These are phyloP conservation scores for Smutsia temminckii DNA, from an alignment of 2,797 vertebrate genomes.

Conservation along the genomic window DNA sequence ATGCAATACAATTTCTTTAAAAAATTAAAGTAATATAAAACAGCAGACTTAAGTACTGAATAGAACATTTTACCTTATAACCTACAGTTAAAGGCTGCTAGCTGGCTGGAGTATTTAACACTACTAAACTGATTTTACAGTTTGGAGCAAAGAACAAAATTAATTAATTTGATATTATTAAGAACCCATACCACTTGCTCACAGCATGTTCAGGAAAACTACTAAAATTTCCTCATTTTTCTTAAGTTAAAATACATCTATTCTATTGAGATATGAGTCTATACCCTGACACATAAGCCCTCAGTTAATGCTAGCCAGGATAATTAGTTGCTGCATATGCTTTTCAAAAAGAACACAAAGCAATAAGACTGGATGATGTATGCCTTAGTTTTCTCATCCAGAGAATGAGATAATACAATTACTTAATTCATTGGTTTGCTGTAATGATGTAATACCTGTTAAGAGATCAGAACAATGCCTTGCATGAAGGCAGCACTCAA, in stretches of 20 bases:
- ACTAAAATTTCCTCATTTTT: constrained; percentile 22
- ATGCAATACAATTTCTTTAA: constrained; percentile 70
- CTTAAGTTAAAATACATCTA: background rate
- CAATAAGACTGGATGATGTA: background rate
- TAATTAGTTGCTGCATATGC: background rate
- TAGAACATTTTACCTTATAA: constrained; percentile 53
- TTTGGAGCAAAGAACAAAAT: background rate
- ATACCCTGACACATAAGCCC: background rate
- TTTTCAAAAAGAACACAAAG: background rate
- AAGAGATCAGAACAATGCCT: background rate
- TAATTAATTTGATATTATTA: constrained; percentile 6
- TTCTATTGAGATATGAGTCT: background rate
- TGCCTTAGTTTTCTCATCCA: background rate
- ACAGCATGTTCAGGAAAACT: background rate
- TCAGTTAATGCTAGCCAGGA: background rate
- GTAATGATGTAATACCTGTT: background rate
- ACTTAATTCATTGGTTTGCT: background rate
- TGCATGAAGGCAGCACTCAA: background rate
- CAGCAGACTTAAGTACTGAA: constrained; percentile 60
- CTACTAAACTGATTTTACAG: background rate
- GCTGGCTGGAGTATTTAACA: background rate
- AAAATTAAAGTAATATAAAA: constrained; percentile 66
- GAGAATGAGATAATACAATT: constrained; percentile 38
- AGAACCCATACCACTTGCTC: background rate
- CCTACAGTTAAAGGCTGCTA: background rate